Evolutionary conservation across 1,140 invertebrate species (phyloP).

Genomic region (Stegodyphus dumicola): DNA sequence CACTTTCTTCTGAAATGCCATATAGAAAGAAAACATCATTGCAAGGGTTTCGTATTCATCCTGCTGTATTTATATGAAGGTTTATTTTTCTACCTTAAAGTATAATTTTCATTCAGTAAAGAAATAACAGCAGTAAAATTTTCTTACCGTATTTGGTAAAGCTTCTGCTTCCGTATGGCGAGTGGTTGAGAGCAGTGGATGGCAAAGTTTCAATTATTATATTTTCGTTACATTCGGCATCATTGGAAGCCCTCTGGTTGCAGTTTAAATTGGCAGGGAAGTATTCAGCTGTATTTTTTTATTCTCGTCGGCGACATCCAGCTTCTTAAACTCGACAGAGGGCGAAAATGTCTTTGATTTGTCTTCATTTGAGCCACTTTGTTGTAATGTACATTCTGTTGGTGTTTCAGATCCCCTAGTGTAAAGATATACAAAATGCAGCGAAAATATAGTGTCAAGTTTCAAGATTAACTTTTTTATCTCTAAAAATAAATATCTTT

Average conservation of each 20-base stretch:
- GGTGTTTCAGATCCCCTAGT: slow-evolving; percentile 20
- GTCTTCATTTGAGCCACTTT: slow-evolving; percentile 5
- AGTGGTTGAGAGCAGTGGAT: background rate
- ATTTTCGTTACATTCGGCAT: background rate
- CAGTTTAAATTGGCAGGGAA: background rate
- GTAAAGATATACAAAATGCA: background rate
- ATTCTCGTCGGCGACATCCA: slow-evolving; percentile 22
- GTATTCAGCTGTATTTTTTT: background rate
- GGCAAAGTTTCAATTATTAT: background rate
- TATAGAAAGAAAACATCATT: too few relatives aligned
- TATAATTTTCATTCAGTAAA: too few relatives aligned
- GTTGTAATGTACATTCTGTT: background rate
- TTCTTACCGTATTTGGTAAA: too few relatives aligned
- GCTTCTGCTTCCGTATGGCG: too few relatives aligned
- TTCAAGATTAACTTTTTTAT: background rate
- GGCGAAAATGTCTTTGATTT: slow-evolving; percentile 50
- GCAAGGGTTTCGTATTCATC: too few relatives aligned
- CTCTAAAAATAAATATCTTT: background rate
- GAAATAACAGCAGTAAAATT: too few relatives aligned
- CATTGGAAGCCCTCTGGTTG: background rate
- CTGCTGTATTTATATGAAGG: too few relatives aligned
- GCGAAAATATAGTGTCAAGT: background rate
- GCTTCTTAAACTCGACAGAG: slow-evolving; percentile 51
- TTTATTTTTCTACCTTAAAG: too few relatives aligned
- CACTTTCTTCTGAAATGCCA: too few relatives aligned